Evolutionary conservation across 2,113 vertebrate species (phyloP).

Genomic region (Tretioscincus oriximinensis): DNA sequence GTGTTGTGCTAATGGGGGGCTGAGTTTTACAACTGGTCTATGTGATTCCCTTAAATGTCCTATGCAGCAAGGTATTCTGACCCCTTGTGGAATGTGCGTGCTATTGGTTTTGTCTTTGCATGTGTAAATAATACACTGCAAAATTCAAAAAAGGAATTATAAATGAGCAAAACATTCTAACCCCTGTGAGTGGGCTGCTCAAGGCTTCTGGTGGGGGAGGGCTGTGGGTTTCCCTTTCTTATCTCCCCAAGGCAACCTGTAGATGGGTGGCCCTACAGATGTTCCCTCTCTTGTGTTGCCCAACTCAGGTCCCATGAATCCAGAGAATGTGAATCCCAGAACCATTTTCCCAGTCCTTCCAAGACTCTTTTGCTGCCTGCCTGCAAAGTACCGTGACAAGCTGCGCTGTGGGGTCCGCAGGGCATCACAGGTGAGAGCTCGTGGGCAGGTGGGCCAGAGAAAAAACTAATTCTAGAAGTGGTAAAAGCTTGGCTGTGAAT

Average conservation of each 20-base stretch:
- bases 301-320: constrained; percentile 81
- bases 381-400: constrained; percentile 72
- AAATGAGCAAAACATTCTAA: too few relatives aligned
- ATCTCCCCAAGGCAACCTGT: neutral
- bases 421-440: constrained; percentile 68
- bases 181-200: neutral
- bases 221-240: too few relatives aligned
- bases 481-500: too few relatives aligned
- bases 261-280: neutral
- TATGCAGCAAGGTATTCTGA: too few relatives aligned
- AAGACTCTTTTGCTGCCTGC: constrained; percentile 83
- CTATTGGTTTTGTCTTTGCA: too few relatives aligned
- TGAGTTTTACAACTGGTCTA: too few relatives aligned
- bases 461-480: too few relatives aligned
- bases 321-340: constrained; percentile 79
- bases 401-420: constrained; percentile 76
- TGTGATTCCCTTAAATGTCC: too few relatives aligned
- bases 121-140: too few relatives aligned
- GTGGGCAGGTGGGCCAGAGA: neutral
- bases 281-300: neutral
- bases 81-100: neutral
- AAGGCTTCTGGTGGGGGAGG: neutral
- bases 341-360: constrained; percentile 87
- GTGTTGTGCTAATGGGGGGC: too few relatives aligned
- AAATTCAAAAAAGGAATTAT: too few relatives aligned